Evolutionary conservation across 2,888 invertebrate genomes (phyloP), one percentile per base, ranked within the genome.

Genomic region (Agrotis exclamationis): DNA sequence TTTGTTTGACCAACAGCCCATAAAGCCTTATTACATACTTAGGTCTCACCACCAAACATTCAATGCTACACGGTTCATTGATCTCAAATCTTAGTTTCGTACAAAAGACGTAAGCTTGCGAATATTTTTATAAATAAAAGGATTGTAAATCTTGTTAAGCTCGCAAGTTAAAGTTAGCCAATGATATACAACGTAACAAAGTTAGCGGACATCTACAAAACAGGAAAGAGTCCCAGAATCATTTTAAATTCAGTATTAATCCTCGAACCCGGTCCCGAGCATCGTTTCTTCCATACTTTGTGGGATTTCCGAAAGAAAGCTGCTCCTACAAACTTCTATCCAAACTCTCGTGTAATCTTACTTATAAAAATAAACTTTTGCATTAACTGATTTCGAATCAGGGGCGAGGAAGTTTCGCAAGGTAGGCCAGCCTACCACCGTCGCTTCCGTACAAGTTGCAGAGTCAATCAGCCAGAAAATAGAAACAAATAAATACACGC

Each of bases 291-390:
- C 92, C 90, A 93, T 94, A 94, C 94, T 94, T 94, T 90, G 93
- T 90, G 92, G 93, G 95, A 95, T 95, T 95, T 94, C 91, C 87
- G 89, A 93, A 93, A 94, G 94, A 95, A 95, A 94, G 93, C 94
- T 91, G 93, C 93, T 94, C 90, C 89, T 88, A 88, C 90, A 92
- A 95, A 95, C 91, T 96, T 95, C 91, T 90, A 92, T 91, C 91
- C 91, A 84, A 94, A 94, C 93, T 93, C 93, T 89, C 91, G 93
- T 95, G 95, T 96, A 96, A 96, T 96, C 96, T 96, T 94, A 96
- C 96, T 96, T 96, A 96, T 96, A 96, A 96, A 96, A 96, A 96
- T 96, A 96, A 96, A 96, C 96, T 96, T 96, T 96, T 96, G 91
- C 96, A 96, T 96, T 96, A 96, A 96, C 96, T 94, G 96, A 95